A percentile compares a stretch with the other conserved stretches of the same genome.
phyloP scores from a whole-genome alignment of 2,888 invertebrate genomes.

The Apodemia zela region DNA sequence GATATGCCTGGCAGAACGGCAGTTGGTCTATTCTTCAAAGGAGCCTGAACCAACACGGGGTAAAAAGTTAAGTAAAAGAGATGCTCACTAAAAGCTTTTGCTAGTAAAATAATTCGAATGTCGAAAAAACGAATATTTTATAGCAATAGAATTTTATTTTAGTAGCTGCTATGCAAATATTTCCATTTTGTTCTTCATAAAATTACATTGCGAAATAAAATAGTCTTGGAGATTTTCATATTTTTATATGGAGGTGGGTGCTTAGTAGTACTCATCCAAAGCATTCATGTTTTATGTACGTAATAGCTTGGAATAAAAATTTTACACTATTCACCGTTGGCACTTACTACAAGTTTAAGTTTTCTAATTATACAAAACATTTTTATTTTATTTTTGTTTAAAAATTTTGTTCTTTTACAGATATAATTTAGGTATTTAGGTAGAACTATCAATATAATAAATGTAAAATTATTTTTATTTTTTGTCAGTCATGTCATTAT shows the following conservation, averaged over 20 bases:
- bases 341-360: too few species aligned
- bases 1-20: too few species aligned
- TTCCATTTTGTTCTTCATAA: background rate
- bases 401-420: too few species aligned
- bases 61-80: background rate
- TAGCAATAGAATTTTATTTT: background rate
- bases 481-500: too few species aligned
- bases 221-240: background rate
- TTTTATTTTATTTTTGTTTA: too few species aligned
- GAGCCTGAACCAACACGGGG: too few species aligned
- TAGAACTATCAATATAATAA: too few species aligned
- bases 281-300: background rate
- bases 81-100: background rate
- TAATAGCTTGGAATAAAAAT: background rate
- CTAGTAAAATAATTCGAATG: background rate
- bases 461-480: too few species aligned
- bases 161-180: background rate
- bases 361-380: too few species aligned
- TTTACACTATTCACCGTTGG: too few species aligned
- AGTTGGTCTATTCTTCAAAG: too few species aligned
- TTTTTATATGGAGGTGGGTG: background rate
- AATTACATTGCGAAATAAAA: background rate
- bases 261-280: background rate
- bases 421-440: too few species aligned
- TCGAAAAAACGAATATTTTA: background rate